phyloP scores from a whole-genome alignment of 2,888 invertebrate species.

The Phrixothrix hirtus region DNA sequence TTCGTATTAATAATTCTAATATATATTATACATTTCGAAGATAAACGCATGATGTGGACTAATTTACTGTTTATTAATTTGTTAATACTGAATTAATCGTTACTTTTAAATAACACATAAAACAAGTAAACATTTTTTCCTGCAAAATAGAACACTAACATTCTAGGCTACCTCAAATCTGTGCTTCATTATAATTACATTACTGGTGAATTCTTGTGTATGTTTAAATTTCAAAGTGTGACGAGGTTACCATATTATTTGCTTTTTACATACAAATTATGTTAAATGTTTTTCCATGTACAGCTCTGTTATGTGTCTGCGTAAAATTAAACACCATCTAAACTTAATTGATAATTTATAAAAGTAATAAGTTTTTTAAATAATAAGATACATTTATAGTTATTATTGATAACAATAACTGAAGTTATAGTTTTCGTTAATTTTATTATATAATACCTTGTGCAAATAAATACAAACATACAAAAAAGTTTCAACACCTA shows the following conservation, averaged over 20 bases:
- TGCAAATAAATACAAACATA: no score
- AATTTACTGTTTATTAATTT: no score
- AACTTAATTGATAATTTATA: background rate
- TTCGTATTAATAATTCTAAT: no score
- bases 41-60: no score
- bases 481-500: no score
- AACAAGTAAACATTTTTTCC: no score
- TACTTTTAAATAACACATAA: no score
- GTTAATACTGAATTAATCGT: no score
- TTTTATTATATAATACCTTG: background rate
- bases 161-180: conserved; percentile 5
- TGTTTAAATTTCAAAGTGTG: conserved; percentile 8
- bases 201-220: conserved; percentile 2
- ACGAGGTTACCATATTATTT: conserved; percentile 11
- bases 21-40: no score
- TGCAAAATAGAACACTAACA: conserved; percentile 5
- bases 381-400: no score
- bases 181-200: conserved; percentile 9
- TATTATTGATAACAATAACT: no score
- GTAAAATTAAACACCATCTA: background rate
- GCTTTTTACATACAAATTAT: conserved; percentile 15
- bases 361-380: no score
- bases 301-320: conserved; percentile 1
- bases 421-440: background rate
- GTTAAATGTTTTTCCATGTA: conserved; percentile 1